Conservation (phyloP, 2,797 vertebrate genomes). For the Acomys russatus region DNA sequence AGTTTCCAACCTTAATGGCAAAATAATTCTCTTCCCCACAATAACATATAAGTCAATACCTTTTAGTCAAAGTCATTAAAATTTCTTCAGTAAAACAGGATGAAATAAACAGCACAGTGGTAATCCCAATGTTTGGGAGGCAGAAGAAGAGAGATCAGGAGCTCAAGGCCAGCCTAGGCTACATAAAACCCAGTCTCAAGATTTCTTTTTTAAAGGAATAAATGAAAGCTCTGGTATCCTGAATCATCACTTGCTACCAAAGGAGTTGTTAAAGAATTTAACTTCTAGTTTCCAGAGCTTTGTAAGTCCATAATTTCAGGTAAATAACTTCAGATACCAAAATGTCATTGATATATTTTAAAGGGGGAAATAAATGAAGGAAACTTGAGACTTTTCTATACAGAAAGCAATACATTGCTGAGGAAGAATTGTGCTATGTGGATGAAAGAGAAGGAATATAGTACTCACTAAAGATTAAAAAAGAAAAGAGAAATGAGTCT, state of each 20-base stretch:
- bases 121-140: background rate
- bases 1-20: slow-evolving; percentile 13
- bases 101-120: background rate
- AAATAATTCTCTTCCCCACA: background rate
- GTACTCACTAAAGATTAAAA: background rate
- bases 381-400: background rate
- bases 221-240: background rate
- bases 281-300: background rate
- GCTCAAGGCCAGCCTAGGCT: background rate
- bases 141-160: background rate
- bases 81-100: background rate
- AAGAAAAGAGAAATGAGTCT: background rate
- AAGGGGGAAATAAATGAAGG: background rate
- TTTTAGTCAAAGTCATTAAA: background rate
- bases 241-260: background rate
- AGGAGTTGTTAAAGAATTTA: background rate
- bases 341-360: background rate
- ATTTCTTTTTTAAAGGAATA: background rate
- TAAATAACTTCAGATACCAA: background rate
- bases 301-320: background rate
- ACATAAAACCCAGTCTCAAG: background rate
- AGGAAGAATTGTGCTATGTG: background rate
- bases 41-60: background rate
- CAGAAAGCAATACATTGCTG: background rate
- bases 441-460: background rate